Percentiles rank a stretch among this genome's conserved stretches.
These are phyloP conservation scores for Caenorhabditis macrosperma DNA, from an alignment of 2,888 invertebrate species.

Conservation along the genomic window DNA sequence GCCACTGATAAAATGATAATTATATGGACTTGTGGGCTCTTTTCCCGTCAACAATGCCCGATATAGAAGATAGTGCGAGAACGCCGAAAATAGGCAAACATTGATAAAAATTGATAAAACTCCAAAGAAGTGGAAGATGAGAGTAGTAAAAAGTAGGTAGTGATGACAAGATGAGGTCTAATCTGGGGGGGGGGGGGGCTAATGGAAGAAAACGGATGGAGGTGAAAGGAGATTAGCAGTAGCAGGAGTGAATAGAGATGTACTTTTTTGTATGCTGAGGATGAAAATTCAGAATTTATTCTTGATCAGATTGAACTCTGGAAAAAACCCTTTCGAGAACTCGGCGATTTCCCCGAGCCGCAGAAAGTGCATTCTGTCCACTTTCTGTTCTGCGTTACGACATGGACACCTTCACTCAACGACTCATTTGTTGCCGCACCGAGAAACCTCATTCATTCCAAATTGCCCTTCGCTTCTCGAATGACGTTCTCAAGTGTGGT, in stretches of 20 bases:
- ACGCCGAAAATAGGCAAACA: no score
- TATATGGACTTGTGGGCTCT: no score
- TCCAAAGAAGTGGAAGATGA: neutral
- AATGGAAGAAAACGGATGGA: constrained; percentile 5
- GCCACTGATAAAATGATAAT: neutral
- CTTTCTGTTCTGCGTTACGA: constrained; percentile 2
- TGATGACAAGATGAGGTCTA: neutral
- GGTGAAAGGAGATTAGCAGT: constrained; percentile 3
- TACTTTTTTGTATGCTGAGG: neutral
- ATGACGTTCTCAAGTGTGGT: constrained; percentile 1
- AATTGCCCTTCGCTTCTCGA: constrained; percentile 6
- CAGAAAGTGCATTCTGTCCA: constrained; percentile 8
- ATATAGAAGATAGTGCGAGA: no score
- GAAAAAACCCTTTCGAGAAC: no score
- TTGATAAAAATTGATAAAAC: no score
- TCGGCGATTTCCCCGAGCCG: neutral
- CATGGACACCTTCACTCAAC: neutral
- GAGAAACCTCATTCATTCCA: constrained; percentile 10
- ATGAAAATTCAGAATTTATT: neutral
- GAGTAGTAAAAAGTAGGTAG: neutral
- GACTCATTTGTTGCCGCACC: neutral
- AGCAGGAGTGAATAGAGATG: neutral
- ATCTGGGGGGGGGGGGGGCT: neutral
- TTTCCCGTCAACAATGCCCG: no score
- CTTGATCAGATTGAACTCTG: neutral